Percentiles rank a stretch among this genome's conserved stretches.
Evolutionary conservation across 92 coral and sea anemone species (phyloP).

Genomic region (Palythoa grandiflora): DNA sequence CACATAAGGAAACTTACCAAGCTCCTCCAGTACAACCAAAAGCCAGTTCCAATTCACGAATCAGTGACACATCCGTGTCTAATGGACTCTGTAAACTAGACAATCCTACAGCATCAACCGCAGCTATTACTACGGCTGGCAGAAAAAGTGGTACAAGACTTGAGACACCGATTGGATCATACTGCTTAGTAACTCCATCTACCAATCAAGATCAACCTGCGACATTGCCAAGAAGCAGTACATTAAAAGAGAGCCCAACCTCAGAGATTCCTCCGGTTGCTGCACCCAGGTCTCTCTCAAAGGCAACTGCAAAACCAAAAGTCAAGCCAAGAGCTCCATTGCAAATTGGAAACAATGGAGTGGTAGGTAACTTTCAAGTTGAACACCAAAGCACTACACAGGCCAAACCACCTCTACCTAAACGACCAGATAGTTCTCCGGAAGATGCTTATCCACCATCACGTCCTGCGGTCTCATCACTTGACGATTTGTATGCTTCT

Average conservation of each 20-base stretch:
- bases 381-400: neutral
- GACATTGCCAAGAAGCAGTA: conserved; percentile 7
- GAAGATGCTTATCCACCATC: neutral
- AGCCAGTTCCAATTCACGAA: neutral
- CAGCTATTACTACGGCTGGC: neutral
- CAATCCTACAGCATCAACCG: neutral
- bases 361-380: neutral
- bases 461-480: neutral
- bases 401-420: conserved; percentile 29
- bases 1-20: conserved; percentile 11
- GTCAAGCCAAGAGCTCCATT: conserved; percentile 26
- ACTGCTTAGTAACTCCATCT: conserved; percentile 1
- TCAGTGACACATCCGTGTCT: neutral
- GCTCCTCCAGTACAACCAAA: conserved; percentile 2
- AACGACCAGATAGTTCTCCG: conserved; percentile 43
- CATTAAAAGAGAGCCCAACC: neutral
- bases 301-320: conserved; percentile 31
- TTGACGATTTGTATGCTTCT: conserved; percentile 42
- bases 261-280: conserved; percentile 28
- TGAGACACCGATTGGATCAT: conserved; percentile 21
- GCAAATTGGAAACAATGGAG: conserved; percentile 3
- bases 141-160: neutral
- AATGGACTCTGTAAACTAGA: neutral
- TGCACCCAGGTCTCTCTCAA: conserved; percentile 35
- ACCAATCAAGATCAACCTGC: neutral